These are phyloP conservation scores for mouse (Mus musculus) DNA, from an alignment of 2,113 vertebrate genomes.

Conservation along the genomic window DNA sequence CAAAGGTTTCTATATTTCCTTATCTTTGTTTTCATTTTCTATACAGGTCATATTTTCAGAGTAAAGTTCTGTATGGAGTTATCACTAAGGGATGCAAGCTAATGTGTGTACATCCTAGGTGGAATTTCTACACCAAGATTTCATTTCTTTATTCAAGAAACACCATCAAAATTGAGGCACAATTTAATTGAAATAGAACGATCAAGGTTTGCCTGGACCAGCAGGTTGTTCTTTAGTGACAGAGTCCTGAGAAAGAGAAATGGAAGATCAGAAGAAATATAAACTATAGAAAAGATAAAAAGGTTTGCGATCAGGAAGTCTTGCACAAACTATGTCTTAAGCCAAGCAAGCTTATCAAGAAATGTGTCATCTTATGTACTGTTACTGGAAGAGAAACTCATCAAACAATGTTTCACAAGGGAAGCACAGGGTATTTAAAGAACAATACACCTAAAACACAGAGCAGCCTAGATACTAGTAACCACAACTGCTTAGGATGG, in stretches of 20 bases:
- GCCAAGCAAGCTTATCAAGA: neutral
- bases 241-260: neutral
- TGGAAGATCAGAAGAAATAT: too few relatives aligned
- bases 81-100: neutral
- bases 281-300: neutral
- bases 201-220: neutral
- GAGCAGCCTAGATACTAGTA: too few relatives aligned
- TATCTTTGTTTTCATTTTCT: conserved; percentile 5
- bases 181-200: neutral
- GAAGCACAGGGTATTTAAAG: neutral
- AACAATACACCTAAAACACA: neutral
- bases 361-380: neutral
- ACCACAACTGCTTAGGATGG: too few relatives aligned
- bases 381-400: neutral
- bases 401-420: neutral
- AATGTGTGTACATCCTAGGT: neutral
- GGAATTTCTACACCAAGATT: neutral
- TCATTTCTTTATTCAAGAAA: neutral
- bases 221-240: neutral
- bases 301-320: neutral
- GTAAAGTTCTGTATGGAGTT: neutral
- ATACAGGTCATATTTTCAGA: neutral
- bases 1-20: neutral
- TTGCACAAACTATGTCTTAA: neutral
- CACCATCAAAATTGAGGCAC: neutral